A percentile compares a stretch with the other conserved stretches of the same genome.
phyloP scores from a whole-genome alignment of 2,888 invertebrate species.

The Eurytoma californica region DNA sequence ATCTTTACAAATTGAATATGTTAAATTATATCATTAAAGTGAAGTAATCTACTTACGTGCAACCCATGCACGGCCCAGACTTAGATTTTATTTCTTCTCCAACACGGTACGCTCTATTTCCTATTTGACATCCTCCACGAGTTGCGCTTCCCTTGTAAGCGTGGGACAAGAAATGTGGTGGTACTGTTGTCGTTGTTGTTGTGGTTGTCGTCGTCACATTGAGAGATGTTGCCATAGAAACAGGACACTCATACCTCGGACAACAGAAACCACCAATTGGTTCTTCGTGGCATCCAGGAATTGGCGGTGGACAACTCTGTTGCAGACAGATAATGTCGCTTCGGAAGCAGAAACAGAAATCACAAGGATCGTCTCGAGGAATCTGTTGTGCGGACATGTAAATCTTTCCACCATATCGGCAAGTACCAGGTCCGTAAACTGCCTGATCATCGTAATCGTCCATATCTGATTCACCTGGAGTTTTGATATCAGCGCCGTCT shows the following conservation, averaged over 20 bases:
- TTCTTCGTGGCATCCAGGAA: constrained; percentile 93
- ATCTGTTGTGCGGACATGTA: constrained; percentile 97
- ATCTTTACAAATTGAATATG: constrained; percentile 12
- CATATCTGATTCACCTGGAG: constrained; percentile 81
- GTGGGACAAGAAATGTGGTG: constrained; percentile 88
- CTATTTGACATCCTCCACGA: constrained; percentile 89
- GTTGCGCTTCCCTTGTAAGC: constrained; percentile 86
- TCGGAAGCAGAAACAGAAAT: constrained; percentile 97
- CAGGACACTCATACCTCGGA: constrained; percentile 94
- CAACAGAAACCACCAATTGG: constrained; percentile 96
- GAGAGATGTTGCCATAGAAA: constrained; percentile 88
- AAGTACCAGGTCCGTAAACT: constrained; percentile 90
- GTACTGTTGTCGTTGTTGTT: constrained; percentile 89
- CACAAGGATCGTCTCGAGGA: constrained; percentile 94
- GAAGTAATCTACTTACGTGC: constrained; percentile 85
- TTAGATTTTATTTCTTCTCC: constrained; percentile 90
- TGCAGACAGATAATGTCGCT: constrained; percentile 96
- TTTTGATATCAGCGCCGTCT: constrained; percentile 75
- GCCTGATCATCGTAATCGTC: constrained; percentile 86
- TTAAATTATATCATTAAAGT: not conserved
- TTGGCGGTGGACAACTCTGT: constrained; percentile 96
- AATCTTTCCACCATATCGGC: constrained; percentile 93
- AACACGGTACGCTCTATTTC: constrained; percentile 89
- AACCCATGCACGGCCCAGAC: constrained; percentile 94
- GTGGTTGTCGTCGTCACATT: constrained; percentile 92